Conservation (phyloP, 2,113 vertebrate species). For the Microtus montanus region DNA sequence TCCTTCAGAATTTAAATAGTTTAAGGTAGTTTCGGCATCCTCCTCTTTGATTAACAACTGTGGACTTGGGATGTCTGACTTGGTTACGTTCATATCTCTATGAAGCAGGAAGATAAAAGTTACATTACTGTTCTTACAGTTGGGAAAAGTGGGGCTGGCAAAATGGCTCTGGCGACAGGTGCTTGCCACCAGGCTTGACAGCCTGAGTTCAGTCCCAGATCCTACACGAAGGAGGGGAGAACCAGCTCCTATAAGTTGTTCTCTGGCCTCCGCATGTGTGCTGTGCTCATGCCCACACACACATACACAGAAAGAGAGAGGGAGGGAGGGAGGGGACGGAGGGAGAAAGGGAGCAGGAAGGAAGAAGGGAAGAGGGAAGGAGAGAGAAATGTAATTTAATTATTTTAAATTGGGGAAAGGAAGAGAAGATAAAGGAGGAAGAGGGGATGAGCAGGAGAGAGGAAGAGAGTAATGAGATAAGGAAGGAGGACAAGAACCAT, state of each 20-base stretch:
- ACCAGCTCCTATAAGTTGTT: neutral
- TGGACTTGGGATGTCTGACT: neutral
- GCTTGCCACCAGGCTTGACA: neutral
- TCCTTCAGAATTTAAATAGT: conserved; percentile 43
- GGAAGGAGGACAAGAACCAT: neutral
- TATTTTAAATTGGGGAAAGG: neutral
- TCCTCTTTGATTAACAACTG: neutral
- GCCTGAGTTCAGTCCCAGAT: neutral
- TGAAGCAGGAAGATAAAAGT: neutral
- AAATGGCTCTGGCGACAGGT: too few species aligned
- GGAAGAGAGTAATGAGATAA: neutral
- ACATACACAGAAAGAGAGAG: neutral
- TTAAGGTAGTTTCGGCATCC: neutral
- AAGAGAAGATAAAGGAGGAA: neutral
- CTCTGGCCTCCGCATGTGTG: neutral
- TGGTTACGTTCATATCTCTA: neutral
- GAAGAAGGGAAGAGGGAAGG: too few species aligned
- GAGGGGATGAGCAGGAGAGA: neutral
- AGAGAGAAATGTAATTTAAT: neutral
- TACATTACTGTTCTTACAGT: neutral
- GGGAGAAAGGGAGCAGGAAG: too few species aligned
- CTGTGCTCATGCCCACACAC: neutral
- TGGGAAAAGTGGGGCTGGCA: neutral
- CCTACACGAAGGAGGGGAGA: neutral
- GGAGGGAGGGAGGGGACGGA: fast-evolving